Base-by-base conservation (phyloP, 2,888 invertebrate genomes). In the Aphidoletes aphidimyza region DNA sequence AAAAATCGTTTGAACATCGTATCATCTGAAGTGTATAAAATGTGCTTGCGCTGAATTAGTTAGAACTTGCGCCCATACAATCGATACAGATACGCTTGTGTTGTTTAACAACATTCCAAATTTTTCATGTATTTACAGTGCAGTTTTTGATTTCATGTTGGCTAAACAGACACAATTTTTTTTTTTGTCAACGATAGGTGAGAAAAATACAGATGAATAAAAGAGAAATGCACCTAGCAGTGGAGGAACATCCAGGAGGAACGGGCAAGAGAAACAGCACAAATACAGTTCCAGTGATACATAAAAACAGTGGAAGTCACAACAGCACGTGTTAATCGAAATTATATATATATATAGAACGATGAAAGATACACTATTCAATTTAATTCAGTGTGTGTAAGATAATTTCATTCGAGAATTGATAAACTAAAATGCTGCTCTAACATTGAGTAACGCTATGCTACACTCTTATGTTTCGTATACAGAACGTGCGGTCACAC, bases 261-360 rank as follows among this genome's bases (percentile, higher is more conserved):
- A n/a, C n/a, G n/a, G n/a, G n/a, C n/a, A n/a, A n/a, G n/a, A n/a
- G n/a, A n/a, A n/a, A n/a, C n/a, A 42, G 14, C 42, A 42, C 42
- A 42, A 14, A 14, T 34, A 17, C 30, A 0, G 2, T 69, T 69
- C 69, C 69, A 69, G 69, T 69, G 17, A 14, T 30, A 69, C 30
- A 69, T 30, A 14, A 69, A 0, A 30, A 34, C 14, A 69, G 69
- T 34, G 17, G 69, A 69, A 69, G 34, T 11, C 22, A 22, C 54
- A n/a, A 54, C 34, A 69, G 69, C 69, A 69, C 69, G 69, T 69
- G 69, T 69, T 69, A 30, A 30, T 22, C 69, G 30, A 69, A 69
- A 14, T 1, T 54, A 30, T 69, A 14, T 69, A 69, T 69, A 54
- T 54, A 54, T 54, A 69, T n/a, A 69, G 30, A 69, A 69, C 30